A percentile compares a stretch with the other conserved stretches of the same genome.
These are phyloP conservation scores for Electrona antarctica DNA, from an alignment of 2,113 vertebrate genomes.

Conservation along the genomic window DNA sequence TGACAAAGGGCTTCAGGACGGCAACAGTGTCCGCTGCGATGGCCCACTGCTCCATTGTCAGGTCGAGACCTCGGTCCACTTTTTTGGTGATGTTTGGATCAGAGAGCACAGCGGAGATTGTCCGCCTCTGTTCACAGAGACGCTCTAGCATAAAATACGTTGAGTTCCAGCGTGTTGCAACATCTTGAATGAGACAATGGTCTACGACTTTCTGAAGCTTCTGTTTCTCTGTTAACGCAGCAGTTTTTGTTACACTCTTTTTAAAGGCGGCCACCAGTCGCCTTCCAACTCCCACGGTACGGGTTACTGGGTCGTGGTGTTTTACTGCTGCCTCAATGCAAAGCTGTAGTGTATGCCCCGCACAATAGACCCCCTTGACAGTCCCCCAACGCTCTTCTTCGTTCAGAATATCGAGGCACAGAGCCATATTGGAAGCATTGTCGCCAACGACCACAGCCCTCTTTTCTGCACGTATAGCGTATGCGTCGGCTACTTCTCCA, in stretches of 20 bases:
- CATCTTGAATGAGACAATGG: background rate
- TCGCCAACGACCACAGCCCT: too few species aligned
- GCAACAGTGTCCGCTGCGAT: background rate
- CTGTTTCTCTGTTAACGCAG: background rate
- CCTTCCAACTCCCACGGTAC: background rate
- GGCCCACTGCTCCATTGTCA: conserved; percentile 1
- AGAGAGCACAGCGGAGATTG: background rate
- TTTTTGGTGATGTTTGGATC: background rate
- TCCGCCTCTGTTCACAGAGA: background rate
- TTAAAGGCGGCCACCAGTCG: background rate
- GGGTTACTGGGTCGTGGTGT: background rate
- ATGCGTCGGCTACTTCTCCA: too few species aligned
- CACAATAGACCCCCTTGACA: too few species aligned
- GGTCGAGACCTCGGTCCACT: background rate
- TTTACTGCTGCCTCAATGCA: background rate
- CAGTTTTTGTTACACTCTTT: background rate
- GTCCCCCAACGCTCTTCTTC: too few species aligned
- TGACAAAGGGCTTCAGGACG: background rate
- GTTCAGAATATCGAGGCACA: background rate
- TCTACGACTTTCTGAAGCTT: background rate
- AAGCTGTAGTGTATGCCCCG: background rate
- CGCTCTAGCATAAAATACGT: too few species aligned
- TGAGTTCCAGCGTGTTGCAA: background rate
- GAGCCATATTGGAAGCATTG: background rate
- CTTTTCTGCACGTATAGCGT: too few species aligned